Conservation (phyloP, 2,113 vertebrate genomes). For the Entomyzon cyanotis region DNA sequence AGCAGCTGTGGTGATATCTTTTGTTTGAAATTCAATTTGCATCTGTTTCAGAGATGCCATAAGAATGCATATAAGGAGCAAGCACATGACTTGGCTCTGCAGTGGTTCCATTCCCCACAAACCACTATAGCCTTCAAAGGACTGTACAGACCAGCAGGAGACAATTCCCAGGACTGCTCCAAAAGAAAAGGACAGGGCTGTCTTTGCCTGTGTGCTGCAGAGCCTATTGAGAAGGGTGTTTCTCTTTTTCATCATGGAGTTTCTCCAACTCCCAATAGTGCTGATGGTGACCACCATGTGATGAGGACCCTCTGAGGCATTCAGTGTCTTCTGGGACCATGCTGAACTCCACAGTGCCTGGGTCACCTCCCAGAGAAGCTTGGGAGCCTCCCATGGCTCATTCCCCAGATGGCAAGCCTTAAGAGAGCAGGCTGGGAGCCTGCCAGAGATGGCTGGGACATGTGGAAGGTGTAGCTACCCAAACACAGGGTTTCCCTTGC, state of each 20-base stretch:
- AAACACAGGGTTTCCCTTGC: background rate
- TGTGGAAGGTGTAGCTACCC: background rate
- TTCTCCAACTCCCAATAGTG: background rate
- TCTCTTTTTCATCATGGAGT: background rate
- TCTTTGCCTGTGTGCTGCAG: background rate
- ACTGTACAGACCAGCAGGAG: background rate
- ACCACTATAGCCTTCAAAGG: background rate
- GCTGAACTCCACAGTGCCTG: fast-evolving
- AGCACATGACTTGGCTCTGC: background rate
- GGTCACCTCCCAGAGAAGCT: background rate
- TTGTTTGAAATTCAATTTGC: slow-evolving; percentile 60
- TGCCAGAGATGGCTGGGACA: fast-evolving
- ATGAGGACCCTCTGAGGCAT: background rate
- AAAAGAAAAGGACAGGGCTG: background rate
- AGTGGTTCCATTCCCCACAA: background rate
- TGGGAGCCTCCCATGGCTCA: fast-evolving
- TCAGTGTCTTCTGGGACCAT: background rate
- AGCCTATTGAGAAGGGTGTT: background rate
- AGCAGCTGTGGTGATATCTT: background rate
- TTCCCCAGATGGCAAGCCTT: fast-evolving
- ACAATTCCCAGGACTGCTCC: background rate
- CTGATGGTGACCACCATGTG: background rate
- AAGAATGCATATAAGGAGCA: slow-evolving; percentile 4
- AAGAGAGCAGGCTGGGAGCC: background rate
- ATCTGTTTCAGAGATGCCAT: slow-evolving; percentile 28